Conservation (phyloP, 2,888 invertebrate genomes). For the Phengaris arion region DNA sequence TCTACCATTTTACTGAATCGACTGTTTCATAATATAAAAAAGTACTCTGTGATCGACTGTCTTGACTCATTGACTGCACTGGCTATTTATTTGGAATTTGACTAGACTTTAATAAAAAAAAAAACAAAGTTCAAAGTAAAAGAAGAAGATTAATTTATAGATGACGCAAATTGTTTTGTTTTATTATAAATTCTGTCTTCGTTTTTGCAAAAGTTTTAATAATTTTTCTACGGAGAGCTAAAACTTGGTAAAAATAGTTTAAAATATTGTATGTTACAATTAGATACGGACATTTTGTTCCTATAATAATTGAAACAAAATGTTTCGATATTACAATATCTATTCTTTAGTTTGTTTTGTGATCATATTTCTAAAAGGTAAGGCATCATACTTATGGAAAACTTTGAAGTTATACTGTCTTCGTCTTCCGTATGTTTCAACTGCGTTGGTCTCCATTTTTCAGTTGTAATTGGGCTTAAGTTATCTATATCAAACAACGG, state of each 20-base stretch:
- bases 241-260: not conserved
- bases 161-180: slow-evolving; percentile 27
- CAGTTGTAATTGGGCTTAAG: slow-evolving; percentile 52
- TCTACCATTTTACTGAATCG: no score
- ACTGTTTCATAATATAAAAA: no score
- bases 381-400: not conserved
- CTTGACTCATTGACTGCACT: no score
- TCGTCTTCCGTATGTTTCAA: not conserved
- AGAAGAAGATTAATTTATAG: slow-evolving; percentile 4
- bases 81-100: no score
- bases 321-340: slow-evolving; percentile 46
- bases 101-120: not conserved
- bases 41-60: no score
- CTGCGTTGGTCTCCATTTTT: slow-evolving; percentile 40
- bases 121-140: not conserved
- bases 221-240: not conserved
- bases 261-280: not conserved
- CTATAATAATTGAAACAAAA: slow-evolving; percentile 36
- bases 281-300: not conserved
- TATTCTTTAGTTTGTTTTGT: slow-evolving; percentile 51
- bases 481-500: slow-evolving; percentile 81
- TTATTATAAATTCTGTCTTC: not conserved
- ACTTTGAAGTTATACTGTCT: not conserved
- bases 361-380: slow-evolving; percentile 49
- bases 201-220: not conserved